phyloP scores from a whole-genome alignment of 2,888 invertebrate genomes.

The Cylloceria caligata region DNA sequence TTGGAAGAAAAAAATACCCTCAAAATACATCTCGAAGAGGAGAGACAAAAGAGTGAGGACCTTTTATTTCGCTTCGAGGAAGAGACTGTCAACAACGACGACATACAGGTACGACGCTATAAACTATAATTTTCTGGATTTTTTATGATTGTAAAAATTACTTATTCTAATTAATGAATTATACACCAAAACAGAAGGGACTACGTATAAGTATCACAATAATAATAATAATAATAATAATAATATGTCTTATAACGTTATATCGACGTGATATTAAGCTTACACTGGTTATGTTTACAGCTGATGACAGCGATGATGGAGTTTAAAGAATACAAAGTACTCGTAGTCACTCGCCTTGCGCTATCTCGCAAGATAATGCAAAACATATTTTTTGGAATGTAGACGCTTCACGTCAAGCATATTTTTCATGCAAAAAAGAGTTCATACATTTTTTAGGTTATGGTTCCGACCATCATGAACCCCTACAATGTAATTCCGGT shows the following conservation, averaged over 20 bases:
- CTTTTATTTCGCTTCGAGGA: conserved; percentile 96
- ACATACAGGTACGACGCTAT: conserved; percentile 90
- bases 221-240: neutral
- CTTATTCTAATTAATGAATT: neutral
- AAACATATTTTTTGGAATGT: too few relatives aligned
- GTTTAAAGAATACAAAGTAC: neutral
- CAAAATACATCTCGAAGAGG: conserved; percentile 89
- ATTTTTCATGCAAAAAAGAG: too few relatives aligned
- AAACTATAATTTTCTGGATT: too few relatives aligned
- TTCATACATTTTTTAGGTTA: too few relatives aligned
- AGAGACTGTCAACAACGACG: conserved; percentile 94
- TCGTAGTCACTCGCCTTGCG: conserved; percentile 2
- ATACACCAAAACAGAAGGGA: neutral
- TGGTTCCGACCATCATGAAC: too few relatives aligned
- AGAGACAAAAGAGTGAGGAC: conserved; percentile 94
- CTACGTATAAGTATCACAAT: neutral
- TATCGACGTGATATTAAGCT: conserved; percentile 12
- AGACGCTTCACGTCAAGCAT: too few relatives aligned
- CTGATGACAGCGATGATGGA: conserved; percentile 49
- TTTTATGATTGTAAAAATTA: neutral
- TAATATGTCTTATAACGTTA: neutral
- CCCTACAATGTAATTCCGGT: too few relatives aligned
- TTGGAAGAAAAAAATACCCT: conserved; percentile 84
- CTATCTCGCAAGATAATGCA: neutral
- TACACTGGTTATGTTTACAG: conserved; percentile 22